A percentile compares a stretch with the other conserved stretches of the same genome.
Conservation (phyloP, 2,888 invertebrate genomes). For the Scrobipalpa costella region DNA sequence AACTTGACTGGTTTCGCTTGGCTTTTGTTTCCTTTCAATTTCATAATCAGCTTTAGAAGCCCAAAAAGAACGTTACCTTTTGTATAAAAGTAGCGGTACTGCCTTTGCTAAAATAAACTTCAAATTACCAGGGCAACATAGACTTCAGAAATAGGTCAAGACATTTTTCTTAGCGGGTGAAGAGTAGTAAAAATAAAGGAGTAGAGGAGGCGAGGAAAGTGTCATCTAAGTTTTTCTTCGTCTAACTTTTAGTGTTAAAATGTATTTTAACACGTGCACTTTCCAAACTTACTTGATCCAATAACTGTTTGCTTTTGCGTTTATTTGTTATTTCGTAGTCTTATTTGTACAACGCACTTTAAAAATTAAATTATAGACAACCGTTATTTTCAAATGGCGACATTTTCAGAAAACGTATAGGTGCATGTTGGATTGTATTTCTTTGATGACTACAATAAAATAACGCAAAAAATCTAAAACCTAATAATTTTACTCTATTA, state of each 20-base stretch:
- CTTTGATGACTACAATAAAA: too few relatives aligned
- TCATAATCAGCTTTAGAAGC: background rate
- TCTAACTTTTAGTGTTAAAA: constrained; percentile 5
- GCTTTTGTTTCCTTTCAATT: background rate
- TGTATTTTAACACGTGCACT: background rate
- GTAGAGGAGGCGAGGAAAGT: constrained; percentile 17
- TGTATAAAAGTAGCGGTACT: too few relatives aligned
- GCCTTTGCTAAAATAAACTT: background rate
- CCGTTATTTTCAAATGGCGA: too few relatives aligned
- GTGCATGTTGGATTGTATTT: too few relatives aligned
- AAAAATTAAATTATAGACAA: too few relatives aligned
- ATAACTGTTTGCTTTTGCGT: background rate
- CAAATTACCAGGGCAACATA: constrained; percentile 10
- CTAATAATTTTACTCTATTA: too few relatives aligned
- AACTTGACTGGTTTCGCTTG: background rate
- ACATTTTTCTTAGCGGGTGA: constrained; percentile 10
- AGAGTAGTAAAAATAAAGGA: constrained; percentile 19
- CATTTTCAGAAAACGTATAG: too few relatives aligned
- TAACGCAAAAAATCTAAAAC: too few relatives aligned
- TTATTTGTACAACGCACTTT: too few relatives aligned
- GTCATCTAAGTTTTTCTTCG: constrained; percentile 13
- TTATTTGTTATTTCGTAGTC: background rate
- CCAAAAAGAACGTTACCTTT: background rate
- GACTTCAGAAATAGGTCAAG: constrained; percentile 16
- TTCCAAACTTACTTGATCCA: background rate